phyloP scores from a whole-genome alignment of 2,113 vertebrate genomes.

The Pseudopodoces humilis region DNA sequence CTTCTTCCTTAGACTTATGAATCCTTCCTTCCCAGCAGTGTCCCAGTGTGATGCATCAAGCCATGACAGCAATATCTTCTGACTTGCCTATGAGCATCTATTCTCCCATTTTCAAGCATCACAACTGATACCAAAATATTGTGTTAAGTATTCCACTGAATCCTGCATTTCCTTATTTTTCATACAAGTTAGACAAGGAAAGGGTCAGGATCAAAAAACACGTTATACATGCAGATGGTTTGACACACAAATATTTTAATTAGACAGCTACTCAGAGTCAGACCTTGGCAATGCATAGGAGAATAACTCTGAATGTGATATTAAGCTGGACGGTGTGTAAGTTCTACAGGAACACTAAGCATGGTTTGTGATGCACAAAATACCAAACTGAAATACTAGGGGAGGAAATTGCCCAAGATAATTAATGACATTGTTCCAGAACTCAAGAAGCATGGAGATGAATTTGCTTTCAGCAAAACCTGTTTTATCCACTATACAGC shows the following conservation, averaged over 20 bases:
- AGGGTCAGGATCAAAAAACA: not conserved
- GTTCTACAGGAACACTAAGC: not conserved
- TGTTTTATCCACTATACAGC: not conserved
- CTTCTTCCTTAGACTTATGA: not conserved
- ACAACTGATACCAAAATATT: not conserved
- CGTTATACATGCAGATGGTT: not conserved
- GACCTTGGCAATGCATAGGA: not conserved
- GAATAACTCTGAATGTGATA: not conserved
- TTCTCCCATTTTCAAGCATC: not conserved
- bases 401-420: conserved; percentile 1
- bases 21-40: not conserved
- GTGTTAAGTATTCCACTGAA: not conserved
- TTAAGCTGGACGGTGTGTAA: not conserved
- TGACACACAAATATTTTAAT: conserved; percentile 27
- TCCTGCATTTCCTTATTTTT: not conserved
- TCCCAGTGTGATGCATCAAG: not conserved
- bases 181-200: not conserved
- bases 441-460: not conserved
- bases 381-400: not conserved
- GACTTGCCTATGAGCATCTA: not conserved
- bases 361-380: conserved; percentile 5
- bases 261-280: not conserved
- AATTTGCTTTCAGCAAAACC: not conserved
- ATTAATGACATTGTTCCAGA: conserved; percentile 2
- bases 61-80: not conserved